A percentile compares a stretch with the other conserved stretches of the same genome.
phyloP scores from a whole-genome alignment of 2,797 vertebrate genomes.

The Taenioides sp. region DNA sequence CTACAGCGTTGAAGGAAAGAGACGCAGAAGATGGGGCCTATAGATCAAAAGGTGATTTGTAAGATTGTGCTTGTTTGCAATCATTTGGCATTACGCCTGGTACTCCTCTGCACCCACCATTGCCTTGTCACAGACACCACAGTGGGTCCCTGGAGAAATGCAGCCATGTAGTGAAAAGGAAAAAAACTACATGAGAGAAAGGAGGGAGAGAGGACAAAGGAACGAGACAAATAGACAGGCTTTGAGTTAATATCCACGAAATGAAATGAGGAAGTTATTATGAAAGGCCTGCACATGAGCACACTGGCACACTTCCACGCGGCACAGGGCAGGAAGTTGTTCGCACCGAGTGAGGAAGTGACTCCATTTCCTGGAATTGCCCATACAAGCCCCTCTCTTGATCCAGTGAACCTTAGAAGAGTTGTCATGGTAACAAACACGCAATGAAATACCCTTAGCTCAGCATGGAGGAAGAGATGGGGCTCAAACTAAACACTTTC shows the following conservation, averaged over 20 bases:
- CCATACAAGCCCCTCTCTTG: slow-evolving; percentile 63
- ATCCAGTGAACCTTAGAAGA: slow-evolving; percentile 53
- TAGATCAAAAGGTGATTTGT: slow-evolving; percentile 9
- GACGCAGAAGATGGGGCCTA: slow-evolving; percentile 16
- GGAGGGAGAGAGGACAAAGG: slow-evolving; percentile 8
- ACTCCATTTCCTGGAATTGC: slow-evolving; percentile 82
- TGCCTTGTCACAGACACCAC: slow-evolving; percentile 54
- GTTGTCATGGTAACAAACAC: slow-evolving; percentile 63
- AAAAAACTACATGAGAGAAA: slow-evolving; percentile 13
- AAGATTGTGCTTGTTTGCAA: slow-evolving; percentile 23
- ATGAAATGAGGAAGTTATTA: slow-evolving; percentile 79
- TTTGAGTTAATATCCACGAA: slow-evolving; percentile 63
- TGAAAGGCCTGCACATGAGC: slow-evolving; percentile 60
- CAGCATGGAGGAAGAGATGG: slow-evolving; percentile 64
- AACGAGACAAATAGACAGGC: slow-evolving; percentile 20
- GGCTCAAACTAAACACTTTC: slow-evolving; percentile 66
- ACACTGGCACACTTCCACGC: slow-evolving; percentile 69
- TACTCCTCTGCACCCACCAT: slow-evolving; percentile 40
- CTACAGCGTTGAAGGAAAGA: not conserved
- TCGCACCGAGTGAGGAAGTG: slow-evolving; percentile 82
- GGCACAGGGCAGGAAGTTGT: slow-evolving; percentile 82
- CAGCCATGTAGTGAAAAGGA: slow-evolving; percentile 38
- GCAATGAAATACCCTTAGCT: slow-evolving; percentile 72
- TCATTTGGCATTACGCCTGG: slow-evolving; percentile 39
- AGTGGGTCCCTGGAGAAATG: slow-evolving; percentile 32